These are phyloP conservation scores for Calephelis nemesis DNA, from an alignment of 1,140 invertebrate genomes.

Conservation along the genomic window DNA sequence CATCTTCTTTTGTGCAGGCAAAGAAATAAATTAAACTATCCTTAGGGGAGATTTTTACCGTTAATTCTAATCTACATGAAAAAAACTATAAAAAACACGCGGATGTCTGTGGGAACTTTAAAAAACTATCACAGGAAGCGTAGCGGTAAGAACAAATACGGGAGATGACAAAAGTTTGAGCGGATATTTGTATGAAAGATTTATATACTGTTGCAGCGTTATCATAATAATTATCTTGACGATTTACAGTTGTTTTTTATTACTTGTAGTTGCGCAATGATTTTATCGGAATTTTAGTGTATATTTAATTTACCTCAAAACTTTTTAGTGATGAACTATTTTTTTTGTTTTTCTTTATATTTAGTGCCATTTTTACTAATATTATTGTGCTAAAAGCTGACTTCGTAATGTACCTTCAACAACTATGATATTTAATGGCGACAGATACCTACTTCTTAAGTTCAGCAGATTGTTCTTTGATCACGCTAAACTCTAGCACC, in stretches of 20 bases:
- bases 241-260: conserved; percentile 21
- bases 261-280: not conserved
- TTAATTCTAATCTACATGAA: conserved; percentile 70
- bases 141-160: conserved; percentile 65
- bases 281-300: not conserved
- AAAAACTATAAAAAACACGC: conserved; percentile 66
- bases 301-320: not conserved
- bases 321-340: not conserved
- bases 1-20: conserved; percentile 64
- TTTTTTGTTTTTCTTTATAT: too few species aligned
- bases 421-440: too few species aligned
- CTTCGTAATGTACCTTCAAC: too few species aligned
- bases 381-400: too few species aligned
- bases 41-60: conserved; percentile 76
- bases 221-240: conserved; percentile 27
- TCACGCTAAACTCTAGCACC: too few species aligned
- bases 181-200: conserved; percentile 69
- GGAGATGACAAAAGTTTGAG: conserved; percentile 60
- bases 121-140: conserved; percentile 65
- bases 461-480: too few species aligned
- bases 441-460: too few species aligned
- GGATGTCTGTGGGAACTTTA: conserved; percentile 70
- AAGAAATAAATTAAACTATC: conserved; percentile 77
- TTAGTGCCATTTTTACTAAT: too few species aligned
- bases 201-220: conserved; percentile 45